These are phyloP conservation scores for Vidua macroura DNA, from an alignment of 2,113 vertebrate genomes.

Conservation along the genomic window DNA sequence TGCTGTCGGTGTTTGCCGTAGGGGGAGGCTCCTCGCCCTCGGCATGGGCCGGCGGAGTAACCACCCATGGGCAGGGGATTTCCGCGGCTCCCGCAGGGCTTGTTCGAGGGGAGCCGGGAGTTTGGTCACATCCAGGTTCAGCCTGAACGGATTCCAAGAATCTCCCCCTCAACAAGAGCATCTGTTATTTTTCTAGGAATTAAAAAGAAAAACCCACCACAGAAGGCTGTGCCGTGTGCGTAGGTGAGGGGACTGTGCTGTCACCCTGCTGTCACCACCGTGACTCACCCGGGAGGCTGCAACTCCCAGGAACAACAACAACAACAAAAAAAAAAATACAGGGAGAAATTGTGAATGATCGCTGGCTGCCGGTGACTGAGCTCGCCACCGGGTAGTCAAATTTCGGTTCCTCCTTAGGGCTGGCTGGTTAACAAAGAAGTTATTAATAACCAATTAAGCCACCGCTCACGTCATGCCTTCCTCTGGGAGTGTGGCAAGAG, in stretches of 20 bases:
- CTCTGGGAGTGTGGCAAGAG: conserved; percentile 16
- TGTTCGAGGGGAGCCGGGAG: fast-evolving
- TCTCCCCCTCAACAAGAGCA: conserved; percentile 12
- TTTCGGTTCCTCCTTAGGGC: background rate
- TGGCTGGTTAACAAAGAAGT: conserved; percentile 32
- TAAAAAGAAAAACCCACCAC: background rate
- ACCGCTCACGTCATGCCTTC: background rate
- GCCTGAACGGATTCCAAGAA: background rate
- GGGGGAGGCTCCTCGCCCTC: background rate
- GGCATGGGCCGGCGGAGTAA: fast-evolving
- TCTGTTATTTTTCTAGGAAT: conserved; percentile 53
- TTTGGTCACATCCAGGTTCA: background rate
- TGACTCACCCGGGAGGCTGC: background rate
- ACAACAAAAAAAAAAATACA: too few relatives aligned
- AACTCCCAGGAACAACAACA: background rate
- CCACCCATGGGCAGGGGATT: background rate
- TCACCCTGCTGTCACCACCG: background rate
- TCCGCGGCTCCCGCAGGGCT: fast-evolving
- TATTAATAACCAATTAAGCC: conserved; percentile 44
- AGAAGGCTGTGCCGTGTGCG: fast-evolving
- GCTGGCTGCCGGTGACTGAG: background rate
- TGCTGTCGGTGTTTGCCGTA: background rate
- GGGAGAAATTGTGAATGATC: background rate
- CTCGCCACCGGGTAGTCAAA: background rate
- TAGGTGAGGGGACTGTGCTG: conserved; percentile 30